Percentiles rank a stretch among this genome's conserved stretches.
Evolutionary conservation across 2,113 vertebrate species (phyloP).

Genomic region (Pteropus alecto): DNA sequence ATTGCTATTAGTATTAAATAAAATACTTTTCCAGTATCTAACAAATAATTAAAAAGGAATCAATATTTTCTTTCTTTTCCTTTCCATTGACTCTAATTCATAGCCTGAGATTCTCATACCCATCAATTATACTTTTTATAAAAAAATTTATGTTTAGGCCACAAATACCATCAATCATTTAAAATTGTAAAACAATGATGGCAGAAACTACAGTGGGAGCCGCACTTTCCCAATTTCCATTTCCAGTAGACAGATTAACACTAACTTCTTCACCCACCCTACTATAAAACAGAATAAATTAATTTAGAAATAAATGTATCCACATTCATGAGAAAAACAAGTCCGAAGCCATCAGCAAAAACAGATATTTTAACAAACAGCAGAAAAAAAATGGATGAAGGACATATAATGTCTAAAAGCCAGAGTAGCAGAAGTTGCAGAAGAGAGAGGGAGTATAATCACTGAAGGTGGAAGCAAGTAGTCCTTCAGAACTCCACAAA

Average conservation of each 20-base stretch:
- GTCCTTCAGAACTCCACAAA: background rate
- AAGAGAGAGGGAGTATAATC: background rate
- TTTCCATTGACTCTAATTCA: background rate
- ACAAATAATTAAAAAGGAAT: background rate
- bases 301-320: background rate
- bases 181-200: background rate
- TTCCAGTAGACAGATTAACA: background rate
- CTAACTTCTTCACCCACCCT: background rate
- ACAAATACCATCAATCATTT: background rate
- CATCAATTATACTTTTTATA: background rate
- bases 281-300: background rate
- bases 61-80: background rate
- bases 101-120: background rate
- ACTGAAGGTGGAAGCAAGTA: background rate
- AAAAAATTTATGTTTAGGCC: background rate
- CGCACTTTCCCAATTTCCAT: background rate
- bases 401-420: background rate
- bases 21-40: background rate
- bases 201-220: background rate
- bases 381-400: background rate
- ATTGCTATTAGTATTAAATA: background rate
- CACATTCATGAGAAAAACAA: background rate
- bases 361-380: background rate
- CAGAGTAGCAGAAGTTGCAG: background rate
- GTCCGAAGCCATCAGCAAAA: background rate